Percentiles rank a stretch among this genome's conserved stretches.
Evolutionary conservation across 1,140 invertebrate species (phyloP).

Genomic region (Caerostris extrusa): DNA sequence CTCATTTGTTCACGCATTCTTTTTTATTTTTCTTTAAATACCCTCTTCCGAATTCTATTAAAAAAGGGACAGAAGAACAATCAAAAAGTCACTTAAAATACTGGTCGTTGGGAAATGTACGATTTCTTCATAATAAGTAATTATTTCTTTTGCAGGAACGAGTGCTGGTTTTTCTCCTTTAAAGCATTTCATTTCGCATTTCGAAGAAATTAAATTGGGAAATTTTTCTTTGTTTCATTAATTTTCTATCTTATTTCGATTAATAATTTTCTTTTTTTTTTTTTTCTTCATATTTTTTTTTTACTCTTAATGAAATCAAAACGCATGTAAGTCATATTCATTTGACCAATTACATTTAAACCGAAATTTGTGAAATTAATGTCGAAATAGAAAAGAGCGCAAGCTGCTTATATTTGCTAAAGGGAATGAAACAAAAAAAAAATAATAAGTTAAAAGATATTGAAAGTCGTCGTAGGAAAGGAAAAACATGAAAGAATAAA

Average conservation of each 20-base stretch:
- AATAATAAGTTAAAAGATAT: background rate
- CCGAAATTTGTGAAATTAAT: conserved; percentile 68
- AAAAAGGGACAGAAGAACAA: background rate
- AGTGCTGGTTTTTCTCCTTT: background rate
- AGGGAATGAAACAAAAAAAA: background rate
- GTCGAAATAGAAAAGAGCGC: background rate
- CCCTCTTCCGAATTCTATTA: background rate
- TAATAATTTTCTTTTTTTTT: background rate
- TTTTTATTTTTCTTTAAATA: background rate
- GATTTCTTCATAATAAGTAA: conserved; percentile 44
- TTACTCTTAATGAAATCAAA: conserved; percentile 64
- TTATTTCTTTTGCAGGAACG: conserved; percentile 22
- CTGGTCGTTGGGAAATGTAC: background rate
- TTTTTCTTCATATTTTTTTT: background rate
- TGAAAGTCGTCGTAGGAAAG: background rate
- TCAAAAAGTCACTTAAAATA: background rate
- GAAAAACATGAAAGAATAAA: background rate
- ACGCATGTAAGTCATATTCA: conserved; percentile 66
- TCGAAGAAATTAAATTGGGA: conserved; percentile 48
- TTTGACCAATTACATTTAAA: conserved; percentile 64
- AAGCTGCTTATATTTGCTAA: background rate
- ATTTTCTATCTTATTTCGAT: background rate
- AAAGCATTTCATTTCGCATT: background rate
- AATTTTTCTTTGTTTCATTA: background rate
- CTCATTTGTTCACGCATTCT: background rate